A percentile compares a stretch with the other conserved stretches of the same genome.
Conservation (phyloP, 2,888 invertebrate genomes). For the Camponotus fellah region DNA sequence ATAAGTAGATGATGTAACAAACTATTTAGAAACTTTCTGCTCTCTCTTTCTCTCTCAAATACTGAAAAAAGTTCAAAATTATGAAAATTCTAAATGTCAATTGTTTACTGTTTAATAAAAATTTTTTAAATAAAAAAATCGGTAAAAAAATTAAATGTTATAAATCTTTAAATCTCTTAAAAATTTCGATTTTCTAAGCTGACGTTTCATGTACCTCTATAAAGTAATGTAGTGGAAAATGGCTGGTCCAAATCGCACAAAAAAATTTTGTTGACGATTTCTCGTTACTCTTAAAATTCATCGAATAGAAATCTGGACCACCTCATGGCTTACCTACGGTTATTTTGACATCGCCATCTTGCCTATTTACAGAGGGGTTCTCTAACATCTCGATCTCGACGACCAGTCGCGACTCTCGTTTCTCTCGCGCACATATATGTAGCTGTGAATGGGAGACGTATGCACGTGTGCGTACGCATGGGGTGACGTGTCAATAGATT, state of each 20-base stretch:
- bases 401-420: slow-evolving; percentile 52
- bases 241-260: neutral
- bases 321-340: slow-evolving; percentile 66
- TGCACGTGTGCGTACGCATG: slow-evolving; percentile 61
- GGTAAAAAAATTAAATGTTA: neutral
- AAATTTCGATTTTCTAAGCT: neutral
- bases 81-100: neutral
- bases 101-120: neutral
- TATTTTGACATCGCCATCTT: slow-evolving; percentile 84
- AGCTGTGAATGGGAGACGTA: slow-evolving; percentile 47
- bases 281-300: slow-evolving; percentile 14
- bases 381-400: slow-evolving; percentile 53
- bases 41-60: neutral
- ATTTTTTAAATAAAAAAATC: neutral
- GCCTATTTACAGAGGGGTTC: slow-evolving; percentile 75
- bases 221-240: neutral
- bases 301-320: slow-evolving; percentile 29
- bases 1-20: neutral
- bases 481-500: slow-evolving; percentile 80
- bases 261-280: neutral
- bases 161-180: neutral
- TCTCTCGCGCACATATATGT: slow-evolving; percentile 24
- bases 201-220: neutral
- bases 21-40: neutral
- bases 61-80: neutral